Base-by-base conservation (phyloP, 2,797 vertebrate species). In the Carduelis carduelis region DNA sequence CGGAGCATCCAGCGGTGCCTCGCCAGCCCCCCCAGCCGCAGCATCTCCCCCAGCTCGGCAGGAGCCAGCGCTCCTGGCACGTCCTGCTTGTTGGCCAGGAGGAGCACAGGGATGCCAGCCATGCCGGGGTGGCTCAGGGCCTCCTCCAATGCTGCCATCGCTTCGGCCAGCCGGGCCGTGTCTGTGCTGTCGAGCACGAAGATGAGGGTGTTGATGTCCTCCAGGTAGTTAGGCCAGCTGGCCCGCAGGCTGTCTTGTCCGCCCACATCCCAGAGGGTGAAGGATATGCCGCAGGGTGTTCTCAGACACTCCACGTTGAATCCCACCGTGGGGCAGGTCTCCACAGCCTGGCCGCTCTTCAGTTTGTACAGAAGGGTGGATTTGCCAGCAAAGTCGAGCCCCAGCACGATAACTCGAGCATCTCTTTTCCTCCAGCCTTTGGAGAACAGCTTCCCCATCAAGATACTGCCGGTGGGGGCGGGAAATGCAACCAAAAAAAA, bases 71-170 rank as follows among this genome's bases (percentile, higher is more conserved):
- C 97, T 27, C 97, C 96, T 0, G 98, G 97, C 5, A 98, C 56
- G 23, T 99, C 99, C 90, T 98, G 98, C 97, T 99, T 99, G 96
- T 99, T 99, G 93, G 98, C 99, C 94, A 99, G 96, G 24, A 99
- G 98, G 97, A 99, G 98, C 49, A 99, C 86, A 2, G 99, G 99
- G 83, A 99, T 65, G 0, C 95, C 96, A 19, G 64, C 84, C 89
- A 99, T 92, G 69, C 96, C 97, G 34, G 98, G 97, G 9, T 99
- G 96, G 12, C 53, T 93, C 86, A 99, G 92, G 8, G 98, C 53
- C 60, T 97, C 98, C 76, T 95, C 97, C 70, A 99, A 98, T 0
- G 93, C 98, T 24, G 93, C 98, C 27, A 80, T 53, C 0, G 99
- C 99, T 83, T 99, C 98, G 0, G 93, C 96, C 76, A 99, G 88